These are phyloP conservation scores for Artibeus jamaicensis DNA, from an alignment of 2,797 vertebrate species.

Conservation along the genomic window DNA sequence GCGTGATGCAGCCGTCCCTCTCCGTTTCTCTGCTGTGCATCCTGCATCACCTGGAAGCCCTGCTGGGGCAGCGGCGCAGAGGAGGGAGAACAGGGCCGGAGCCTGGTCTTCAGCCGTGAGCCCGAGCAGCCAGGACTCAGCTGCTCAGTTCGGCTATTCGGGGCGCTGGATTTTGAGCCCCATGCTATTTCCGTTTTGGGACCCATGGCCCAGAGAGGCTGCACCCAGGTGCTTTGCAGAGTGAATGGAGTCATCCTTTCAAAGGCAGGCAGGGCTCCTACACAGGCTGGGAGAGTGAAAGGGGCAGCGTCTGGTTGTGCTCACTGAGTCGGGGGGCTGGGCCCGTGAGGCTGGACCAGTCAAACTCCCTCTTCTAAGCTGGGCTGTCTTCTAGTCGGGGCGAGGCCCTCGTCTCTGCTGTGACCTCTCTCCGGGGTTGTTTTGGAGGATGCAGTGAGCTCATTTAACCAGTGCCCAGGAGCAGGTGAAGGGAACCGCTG, in stretches of 20 bases:
- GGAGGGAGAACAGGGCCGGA: not conserved
- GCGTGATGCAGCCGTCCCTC: not conserved
- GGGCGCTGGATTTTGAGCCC: not conserved
- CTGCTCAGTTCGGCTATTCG: not conserved
- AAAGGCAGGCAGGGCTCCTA: not conserved
- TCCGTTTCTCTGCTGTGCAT: not conserved
- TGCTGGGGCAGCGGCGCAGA: not conserved
- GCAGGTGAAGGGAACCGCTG: not conserved
- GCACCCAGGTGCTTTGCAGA: not conserved
- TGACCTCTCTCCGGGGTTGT: not conserved
- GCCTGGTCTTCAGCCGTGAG: not conserved
- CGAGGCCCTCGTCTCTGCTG: too few species aligned
- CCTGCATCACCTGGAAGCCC: not conserved
- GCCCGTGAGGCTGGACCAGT: not conserved
- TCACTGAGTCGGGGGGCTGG: not conserved
- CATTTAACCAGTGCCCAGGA: not conserved
- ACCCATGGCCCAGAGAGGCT: not conserved
- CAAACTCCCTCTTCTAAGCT: not conserved
- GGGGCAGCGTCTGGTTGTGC: not conserved
- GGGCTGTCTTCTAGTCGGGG: not conserved
- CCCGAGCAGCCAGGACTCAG: not conserved
- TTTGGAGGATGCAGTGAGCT: not conserved
- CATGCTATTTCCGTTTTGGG: not conserved
- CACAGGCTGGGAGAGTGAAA: not conserved
- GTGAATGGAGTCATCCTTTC: not conserved